Base-by-base conservation (phyloP, 2,797 vertebrate species). In the Melanotaenia pygmaea region DNA sequence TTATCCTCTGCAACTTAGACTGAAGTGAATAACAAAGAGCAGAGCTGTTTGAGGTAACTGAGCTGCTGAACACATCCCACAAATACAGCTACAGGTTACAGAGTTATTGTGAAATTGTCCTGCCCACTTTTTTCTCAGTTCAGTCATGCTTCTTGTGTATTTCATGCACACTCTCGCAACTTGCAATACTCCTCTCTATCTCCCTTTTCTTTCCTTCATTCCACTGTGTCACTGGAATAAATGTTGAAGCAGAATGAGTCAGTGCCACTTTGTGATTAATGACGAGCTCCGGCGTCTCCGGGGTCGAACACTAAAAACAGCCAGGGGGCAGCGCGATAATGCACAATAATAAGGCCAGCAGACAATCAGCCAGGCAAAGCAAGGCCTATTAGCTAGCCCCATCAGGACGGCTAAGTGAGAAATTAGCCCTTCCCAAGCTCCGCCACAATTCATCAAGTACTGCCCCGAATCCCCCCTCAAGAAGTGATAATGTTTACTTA, bases 401-500 rank as follows among this genome's bases (percentile, higher is more conserved):
- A 66, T 91, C 92, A 95, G 91, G 91, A 92, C 81, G 85, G 86
- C 93, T 93, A 91, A 94, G 91, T 90, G 89, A 94, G 92, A 94
- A 95, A 95, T 94, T 91, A 91, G 82, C 92, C 90, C 59, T 72
- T 83, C 85, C 86, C 82, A 7, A 69, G 88, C 82, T 79, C 75
- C 80, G 91, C 93, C 80, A 88, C 88, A 84, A 92, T 90, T 91
- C 92, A 94, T 94, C 90, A 94, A 92, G 83, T 80, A 43, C 79
- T 73, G 83, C 90, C 88, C 72, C 82, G 77, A 87, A 72, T 80
- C 85, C 85, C 91, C 84, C 13, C 87, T 91, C 81, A 89, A 91
- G 86, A 92, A 89, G 86, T 94, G 92, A 95, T 93, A 86, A 91
- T 90, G 91, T 92, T 93, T 91, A 91, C 92, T 95, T 92, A 93